A percentile compares a stretch with the other conserved stretches of the same genome.
phyloP scores from a whole-genome alignment of 2,888 invertebrate genomes.

The Zygogramma bicolorata region DNA sequence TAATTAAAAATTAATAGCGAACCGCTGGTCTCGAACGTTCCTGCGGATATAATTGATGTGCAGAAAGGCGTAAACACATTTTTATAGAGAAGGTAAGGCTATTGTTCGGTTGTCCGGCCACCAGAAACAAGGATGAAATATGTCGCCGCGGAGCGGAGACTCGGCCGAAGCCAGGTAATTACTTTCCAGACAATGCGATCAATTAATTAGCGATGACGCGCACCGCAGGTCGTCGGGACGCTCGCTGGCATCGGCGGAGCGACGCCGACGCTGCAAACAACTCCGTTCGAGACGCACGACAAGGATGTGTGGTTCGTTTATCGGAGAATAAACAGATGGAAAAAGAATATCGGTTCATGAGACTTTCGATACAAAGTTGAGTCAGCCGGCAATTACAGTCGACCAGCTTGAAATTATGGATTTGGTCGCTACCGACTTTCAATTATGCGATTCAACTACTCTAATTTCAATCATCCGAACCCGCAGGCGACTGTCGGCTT shows the following conservation, averaged over 20 bases:
- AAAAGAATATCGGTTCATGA: no score
- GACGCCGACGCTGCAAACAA: slow-evolving; percentile 32
- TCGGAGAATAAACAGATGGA: no score
- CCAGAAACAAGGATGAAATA: slow-evolving; percentile 66
- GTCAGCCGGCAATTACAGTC: no score
- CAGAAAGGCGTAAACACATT: slow-evolving; percentile 57
- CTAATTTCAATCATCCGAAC: no score
- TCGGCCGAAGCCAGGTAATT: slow-evolving; percentile 66
- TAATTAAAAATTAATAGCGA: slow-evolving; percentile 56
- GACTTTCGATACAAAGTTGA: no score
- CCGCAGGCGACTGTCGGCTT: no score
- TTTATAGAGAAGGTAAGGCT: slow-evolving; percentile 56
- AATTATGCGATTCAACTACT: no score
- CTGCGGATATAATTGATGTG: slow-evolving; percentile 48
- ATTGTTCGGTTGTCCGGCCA: slow-evolving; percentile 60
- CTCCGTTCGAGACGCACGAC: background rate
- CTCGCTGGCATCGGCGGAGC: slow-evolving; percentile 53
- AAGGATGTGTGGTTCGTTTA: background rate
- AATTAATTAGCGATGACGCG: slow-evolving; percentile 68
- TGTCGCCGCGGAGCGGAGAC: slow-evolving; percentile 59
- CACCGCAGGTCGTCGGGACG: slow-evolving; percentile 62
- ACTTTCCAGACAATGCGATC: slow-evolving; percentile 68
- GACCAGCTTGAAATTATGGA: no score
- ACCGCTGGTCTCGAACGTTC: slow-evolving; percentile 37
- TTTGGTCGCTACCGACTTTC: no score